Evolutionary conservation across 2,113 vertebrate species (phyloP).

Genomic region (Nyctereutes procyonoides): DNA sequence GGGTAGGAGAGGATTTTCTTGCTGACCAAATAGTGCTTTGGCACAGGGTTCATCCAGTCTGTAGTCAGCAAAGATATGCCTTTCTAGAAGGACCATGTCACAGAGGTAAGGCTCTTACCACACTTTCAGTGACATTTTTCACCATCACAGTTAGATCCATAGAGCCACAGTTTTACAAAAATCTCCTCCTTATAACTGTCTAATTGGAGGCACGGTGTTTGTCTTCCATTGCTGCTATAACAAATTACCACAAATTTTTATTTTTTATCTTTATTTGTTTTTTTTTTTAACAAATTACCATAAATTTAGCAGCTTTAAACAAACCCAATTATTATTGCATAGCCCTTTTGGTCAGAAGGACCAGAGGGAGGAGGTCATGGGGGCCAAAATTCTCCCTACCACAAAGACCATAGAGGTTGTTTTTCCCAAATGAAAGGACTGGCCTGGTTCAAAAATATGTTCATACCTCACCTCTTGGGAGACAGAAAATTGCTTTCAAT

Average conservation of each 20-base stretch:
- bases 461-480: not conserved
- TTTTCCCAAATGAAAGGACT: not conserved
- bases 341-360: not conserved
- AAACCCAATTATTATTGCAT: not conserved
- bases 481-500: not conserved
- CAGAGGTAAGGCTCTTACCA: not conserved
- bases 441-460: not conserved
- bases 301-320: not conserved
- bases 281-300: not conserved
- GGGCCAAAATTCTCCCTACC: not conserved
- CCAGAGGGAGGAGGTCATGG: not conserved
- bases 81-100: not conserved
- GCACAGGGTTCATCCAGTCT: not conserved
- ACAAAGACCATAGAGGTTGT: not conserved
- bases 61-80: not conserved
- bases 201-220: not conserved
- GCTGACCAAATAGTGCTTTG: not conserved
- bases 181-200: not conserved
- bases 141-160: not conserved
- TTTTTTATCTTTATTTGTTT: not conserved
- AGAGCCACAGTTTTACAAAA: not conserved
- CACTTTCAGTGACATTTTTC: not conserved
- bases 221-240: not conserved
- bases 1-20: not conserved
- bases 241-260: not conserved